Base-by-base conservation (phyloP, 2,888 invertebrate species). In the Mythimna impura region DNA sequence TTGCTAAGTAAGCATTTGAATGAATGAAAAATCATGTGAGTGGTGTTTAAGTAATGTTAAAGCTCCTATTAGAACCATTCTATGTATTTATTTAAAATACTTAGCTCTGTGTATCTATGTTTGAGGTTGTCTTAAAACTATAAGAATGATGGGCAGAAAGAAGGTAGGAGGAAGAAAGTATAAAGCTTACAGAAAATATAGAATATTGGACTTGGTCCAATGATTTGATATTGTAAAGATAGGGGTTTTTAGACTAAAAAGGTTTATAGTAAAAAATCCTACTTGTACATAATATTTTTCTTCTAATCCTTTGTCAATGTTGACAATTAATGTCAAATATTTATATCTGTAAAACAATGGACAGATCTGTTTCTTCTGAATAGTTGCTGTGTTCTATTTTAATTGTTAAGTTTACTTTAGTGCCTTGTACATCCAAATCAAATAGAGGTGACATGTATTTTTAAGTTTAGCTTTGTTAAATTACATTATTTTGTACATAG, bases 261-360 rank as follows among this genome's bases (percentile, higher is more conserved):
- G 47, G 54, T 70, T 40, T 36, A 3, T 14, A 20, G n/a, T 14
- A 25, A 50, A 61, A 63, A 68, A 64, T 20, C 25, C 86, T 83
- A 74, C 76, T 67, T 78, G 63, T 9, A 47, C 30, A 22, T 2
- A 47, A 40, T 55, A 47, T 68, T 66, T 73, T 68, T 66, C 66
- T 81, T 81, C 52, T 76, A 73, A 73, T 69, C 22, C 34, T 68
- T 25, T 86, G 87, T 80, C 87, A 86, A 61, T 74, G 9, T 68
- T 85, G 85, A 81, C 87, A 86, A 22, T 40, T 20, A 57, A 40
- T 87, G 87, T 84, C 88, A 88, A 76, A 81, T 52, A 82, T 86
- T 86, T 79, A 83, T 86, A 82, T 88, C 86, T 89, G 76, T 86
- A 88, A 90, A 91, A 91, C 89, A 91, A 86, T 86, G 80, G 86